Evolutionary conservation across 2,888 invertebrate species (phyloP), one percentile per base, ranked within the genome.

Genomic region (Cephus nigrinus): DNA sequence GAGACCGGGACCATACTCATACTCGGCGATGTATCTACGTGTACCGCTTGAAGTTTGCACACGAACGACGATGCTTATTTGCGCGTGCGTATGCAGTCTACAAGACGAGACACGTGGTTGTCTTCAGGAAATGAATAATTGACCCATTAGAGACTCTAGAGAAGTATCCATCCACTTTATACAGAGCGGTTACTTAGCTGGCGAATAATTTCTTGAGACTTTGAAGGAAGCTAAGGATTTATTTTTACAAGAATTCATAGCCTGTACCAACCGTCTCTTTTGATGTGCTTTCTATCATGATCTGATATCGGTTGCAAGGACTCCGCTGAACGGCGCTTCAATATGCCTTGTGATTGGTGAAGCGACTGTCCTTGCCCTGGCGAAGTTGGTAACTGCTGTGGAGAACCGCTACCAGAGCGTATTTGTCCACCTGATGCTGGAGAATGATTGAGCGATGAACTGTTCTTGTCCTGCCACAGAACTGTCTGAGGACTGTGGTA

Each of bases 401-500:
- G 85, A 31, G 87, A 84, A 68, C 80, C 85, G 75, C 82, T 83
- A 76, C 81, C 87, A 30, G 86, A 84, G 36, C 82, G 85, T 34
- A 86, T 80, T 68, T 80, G 82, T n/a, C 73, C 79, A 76, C 81
- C 83, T 72, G 82, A 78, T 69, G 85, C 84, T 12, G 87, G 84
- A 23, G 87, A 87, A 80, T 84, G 82, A 80, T 87, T 88, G 36
- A 85, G 78, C 68, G 86, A 85, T 69, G 86, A 85, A 23, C 87
- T 85, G n/a, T 87, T 86, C 76, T 91, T 91, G 32, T 89, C 89
- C 77, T 89, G 88, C 91, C 91, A 91, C 77, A 89, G 81, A 68
- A 87, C 85, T 78, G 86, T 85, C 77, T 86, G 84, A 40, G 88
- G 79, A 74, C 85, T 87, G 76, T 89, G 88, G 82, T 88, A 90